Conservation (phyloP, 2,797 vertebrate genomes). For the Takifugu ocellatus region DNA sequence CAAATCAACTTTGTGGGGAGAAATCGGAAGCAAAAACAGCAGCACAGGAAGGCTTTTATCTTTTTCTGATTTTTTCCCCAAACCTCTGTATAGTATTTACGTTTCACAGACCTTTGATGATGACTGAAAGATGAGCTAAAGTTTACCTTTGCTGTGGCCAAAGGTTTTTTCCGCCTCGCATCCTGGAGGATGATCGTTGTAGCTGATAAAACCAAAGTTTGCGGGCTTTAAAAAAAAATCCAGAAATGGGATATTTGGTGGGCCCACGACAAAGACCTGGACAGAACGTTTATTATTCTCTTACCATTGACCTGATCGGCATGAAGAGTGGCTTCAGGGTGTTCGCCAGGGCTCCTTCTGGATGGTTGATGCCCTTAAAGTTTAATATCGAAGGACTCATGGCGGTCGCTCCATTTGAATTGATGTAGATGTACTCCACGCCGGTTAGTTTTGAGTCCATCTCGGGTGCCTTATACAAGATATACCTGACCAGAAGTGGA, state of each 20-base stretch:
- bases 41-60: neutral
- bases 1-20: neutral
- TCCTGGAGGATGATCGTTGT: slow-evolving; percentile 22
- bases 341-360: neutral
- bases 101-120: neutral
- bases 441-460: accelerated
- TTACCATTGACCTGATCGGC: slow-evolving; percentile 12
- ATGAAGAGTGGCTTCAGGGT: slow-evolving; percentile 6
- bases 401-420: neutral
- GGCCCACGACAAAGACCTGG: too few relatives aligned
- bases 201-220: slow-evolving; percentile 20
- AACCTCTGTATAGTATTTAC: neutral
- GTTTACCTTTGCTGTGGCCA: slow-evolving; percentile 27
- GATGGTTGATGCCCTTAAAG: neutral
- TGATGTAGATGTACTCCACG: slow-evolving; percentile 12
- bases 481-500: slow-evolving; percentile 3
- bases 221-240: neutral
- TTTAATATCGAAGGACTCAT: neutral
- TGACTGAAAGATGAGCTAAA: neutral
- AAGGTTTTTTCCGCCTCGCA: accelerated
- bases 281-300: neutral
- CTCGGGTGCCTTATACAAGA: slow-evolving; percentile 14
- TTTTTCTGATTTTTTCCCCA: neutral
- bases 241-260: neutral
- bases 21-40: neutral